Conservation (phyloP, 2,888 invertebrate genomes). For the Aporophyla nigra region DNA sequence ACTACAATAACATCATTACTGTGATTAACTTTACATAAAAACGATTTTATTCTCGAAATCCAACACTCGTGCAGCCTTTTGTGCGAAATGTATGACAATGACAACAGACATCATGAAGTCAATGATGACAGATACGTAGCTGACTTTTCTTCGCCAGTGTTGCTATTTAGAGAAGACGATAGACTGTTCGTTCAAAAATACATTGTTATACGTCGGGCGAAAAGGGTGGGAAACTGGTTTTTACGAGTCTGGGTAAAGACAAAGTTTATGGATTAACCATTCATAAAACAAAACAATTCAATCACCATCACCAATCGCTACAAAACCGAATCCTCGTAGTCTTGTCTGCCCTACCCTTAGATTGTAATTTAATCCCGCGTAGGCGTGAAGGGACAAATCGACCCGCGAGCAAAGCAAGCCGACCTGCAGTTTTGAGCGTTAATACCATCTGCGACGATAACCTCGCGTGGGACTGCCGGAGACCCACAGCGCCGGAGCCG, state of each 20-base stretch:
- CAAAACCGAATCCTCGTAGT: no score
- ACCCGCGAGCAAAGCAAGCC: no score
- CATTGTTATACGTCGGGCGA: background rate
- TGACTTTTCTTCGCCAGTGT: constrained; percentile 15
- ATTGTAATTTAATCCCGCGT: no score
- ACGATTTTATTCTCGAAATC: constrained; percentile 71
- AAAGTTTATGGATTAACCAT: background rate
- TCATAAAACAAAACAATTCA: background rate
- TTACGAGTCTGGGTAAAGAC: background rate
- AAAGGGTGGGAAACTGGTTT: background rate
- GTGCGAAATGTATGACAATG: constrained; percentile 67
- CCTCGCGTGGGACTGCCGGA: no score
- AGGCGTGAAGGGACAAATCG: no score
- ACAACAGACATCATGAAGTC: constrained; percentile 18
- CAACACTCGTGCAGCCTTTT: constrained; percentile 69
- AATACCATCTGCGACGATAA: no score
- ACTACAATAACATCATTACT: constrained; percentile 81
- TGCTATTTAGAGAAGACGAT: background rate
- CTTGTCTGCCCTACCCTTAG: no score
- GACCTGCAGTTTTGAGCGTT: no score
- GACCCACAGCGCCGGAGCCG: no score
- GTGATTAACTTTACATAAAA: constrained; percentile 76
- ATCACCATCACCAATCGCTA: no score
- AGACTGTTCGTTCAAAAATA: constrained; percentile 17
- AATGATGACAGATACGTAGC: constrained; percentile 18